Conservation (phyloP, 1,140 invertebrate genomes). For the Drosophila guanche region DNA sequence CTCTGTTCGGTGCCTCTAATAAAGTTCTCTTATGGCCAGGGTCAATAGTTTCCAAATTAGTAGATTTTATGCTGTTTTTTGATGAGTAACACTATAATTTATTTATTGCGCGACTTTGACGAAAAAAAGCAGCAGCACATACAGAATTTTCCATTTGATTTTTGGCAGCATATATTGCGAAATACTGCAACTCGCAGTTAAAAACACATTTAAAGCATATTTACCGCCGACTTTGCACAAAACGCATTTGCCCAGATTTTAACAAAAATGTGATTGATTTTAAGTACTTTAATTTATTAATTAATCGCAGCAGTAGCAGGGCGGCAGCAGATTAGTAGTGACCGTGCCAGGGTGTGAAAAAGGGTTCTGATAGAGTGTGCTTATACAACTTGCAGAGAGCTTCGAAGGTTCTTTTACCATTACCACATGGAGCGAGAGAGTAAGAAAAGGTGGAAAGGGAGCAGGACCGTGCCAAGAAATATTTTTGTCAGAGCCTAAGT, state of each 20-base stretch:
- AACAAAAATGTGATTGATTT: constrained; percentile 8
- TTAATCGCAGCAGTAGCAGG: constrained; percentile 1
- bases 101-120: neutral
- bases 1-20: too few species aligned
- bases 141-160: neutral
- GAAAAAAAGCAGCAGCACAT: too few species aligned
- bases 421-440: too few species aligned
- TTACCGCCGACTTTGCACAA: constrained; percentile 16
- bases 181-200: constrained; percentile 18
- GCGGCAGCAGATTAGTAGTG: too few species aligned
- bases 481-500: too few species aligned
- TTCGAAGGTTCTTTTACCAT: too few species aligned
- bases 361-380: neutral
- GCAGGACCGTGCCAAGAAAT: too few species aligned
- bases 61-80: constrained; percentile 11
- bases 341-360: too few species aligned
- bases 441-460: too few species aligned
- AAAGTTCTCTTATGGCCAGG: constrained; percentile 27
- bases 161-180: neutral
- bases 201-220: constrained; percentile 22
- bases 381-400: too few species aligned
- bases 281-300: constrained; percentile 17
- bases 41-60: constrained; percentile 7
- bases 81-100: constrained; percentile 2
- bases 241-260: constrained; percentile 16